A percentile compares a stretch with the other conserved stretches of the same genome.
These are phyloP conservation scores for Nylanderia fulva DNA, from an alignment of 1,140 invertebrate species.

Conservation along the genomic window DNA sequence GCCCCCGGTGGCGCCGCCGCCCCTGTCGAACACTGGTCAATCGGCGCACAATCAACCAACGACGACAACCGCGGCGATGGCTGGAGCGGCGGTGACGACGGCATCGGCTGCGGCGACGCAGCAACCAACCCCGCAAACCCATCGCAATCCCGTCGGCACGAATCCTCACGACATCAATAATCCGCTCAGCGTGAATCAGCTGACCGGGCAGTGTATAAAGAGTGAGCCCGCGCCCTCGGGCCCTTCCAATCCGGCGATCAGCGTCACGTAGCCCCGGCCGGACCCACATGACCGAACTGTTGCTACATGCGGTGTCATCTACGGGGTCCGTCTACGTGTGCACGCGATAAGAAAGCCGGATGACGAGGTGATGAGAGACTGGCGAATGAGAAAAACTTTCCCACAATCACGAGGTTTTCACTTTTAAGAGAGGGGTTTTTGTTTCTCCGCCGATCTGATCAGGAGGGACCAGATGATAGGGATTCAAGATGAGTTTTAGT, in stretches of 20 bases:
- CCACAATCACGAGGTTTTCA: background rate
- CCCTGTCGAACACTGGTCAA: conserved; percentile 78
- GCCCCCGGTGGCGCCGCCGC: conserved; percentile 84
- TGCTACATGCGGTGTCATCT: conserved; percentile 80
- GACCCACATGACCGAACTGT: conserved; percentile 85
- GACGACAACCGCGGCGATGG: conserved; percentile 21
- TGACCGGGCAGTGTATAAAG: conserved; percentile 91
- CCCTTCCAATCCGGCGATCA: conserved; percentile 87
- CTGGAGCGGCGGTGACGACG: conserved; percentile 31
- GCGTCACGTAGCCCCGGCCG: conserved; percentile 87
- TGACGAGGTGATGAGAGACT: conserved; percentile 5
- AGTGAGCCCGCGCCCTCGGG: conserved; percentile 85
- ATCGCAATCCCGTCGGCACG: conserved; percentile 93
- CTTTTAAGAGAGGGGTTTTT: background rate
- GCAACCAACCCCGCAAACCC: conserved; percentile 83
- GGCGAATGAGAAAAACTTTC: background rate
- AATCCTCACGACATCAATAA: conserved; percentile 97
- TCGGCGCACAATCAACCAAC: conserved; percentile 66
- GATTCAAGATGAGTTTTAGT: background rate
- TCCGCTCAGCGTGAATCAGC: conserved; percentile 94
- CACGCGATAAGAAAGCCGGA: conserved; percentile 59
- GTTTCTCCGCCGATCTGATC: background rate
- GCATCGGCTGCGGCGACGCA: conserved; percentile 48
- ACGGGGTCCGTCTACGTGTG: conserved; percentile 83
- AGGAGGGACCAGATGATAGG: background rate